Conservation (phyloP, 1,140 invertebrate species). For the Scaptomyza hsui region DNA sequence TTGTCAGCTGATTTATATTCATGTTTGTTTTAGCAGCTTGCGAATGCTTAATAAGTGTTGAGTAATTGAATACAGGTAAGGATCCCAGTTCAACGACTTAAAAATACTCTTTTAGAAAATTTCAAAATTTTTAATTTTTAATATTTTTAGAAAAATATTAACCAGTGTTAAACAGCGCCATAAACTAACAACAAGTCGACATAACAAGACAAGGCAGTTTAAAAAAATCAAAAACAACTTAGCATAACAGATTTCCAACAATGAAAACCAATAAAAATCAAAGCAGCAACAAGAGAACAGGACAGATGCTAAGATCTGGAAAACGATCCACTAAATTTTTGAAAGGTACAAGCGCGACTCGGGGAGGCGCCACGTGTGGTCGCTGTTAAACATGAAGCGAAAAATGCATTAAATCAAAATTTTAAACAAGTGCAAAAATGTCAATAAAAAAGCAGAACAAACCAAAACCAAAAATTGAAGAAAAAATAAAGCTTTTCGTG, state of each 20-base stretch:
- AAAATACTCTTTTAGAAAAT: too few species aligned
- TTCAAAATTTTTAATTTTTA: too few species aligned
- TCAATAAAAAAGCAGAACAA: slow-evolving; percentile 68
- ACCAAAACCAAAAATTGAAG: slow-evolving; percentile 9
- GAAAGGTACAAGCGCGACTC: slow-evolving; percentile 11
- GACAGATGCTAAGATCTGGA: not conserved
- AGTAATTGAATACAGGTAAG: not conserved
- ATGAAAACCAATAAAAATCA: slow-evolving; percentile 15
- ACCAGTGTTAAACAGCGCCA: too few species aligned
- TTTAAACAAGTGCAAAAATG: slow-evolving; percentile 82
- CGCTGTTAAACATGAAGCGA: slow-evolving; percentile 47
- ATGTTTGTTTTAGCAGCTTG: not conserved
- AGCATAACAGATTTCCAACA: slow-evolving; percentile 5
- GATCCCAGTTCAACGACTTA: too few species aligned
- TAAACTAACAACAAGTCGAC: too few species aligned
- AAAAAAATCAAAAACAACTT: not conserved
- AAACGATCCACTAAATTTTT: slow-evolving; percentile 47
- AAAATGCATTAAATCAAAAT: slow-evolving; percentile 68
- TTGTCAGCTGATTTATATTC: slow-evolving; percentile 1
- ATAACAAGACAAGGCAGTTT: too few species aligned
- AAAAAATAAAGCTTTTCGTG: slow-evolving; percentile 6
- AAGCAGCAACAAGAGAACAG: too few species aligned
- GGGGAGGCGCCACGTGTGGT: slow-evolving; percentile 73
- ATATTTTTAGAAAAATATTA: too few species aligned
- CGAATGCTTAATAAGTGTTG: not conserved